Evolutionary conservation across 2,888 invertebrate genomes (phyloP), one percentile per base, ranked within the genome.

Genomic region (Pterostichus madidus): DNA sequence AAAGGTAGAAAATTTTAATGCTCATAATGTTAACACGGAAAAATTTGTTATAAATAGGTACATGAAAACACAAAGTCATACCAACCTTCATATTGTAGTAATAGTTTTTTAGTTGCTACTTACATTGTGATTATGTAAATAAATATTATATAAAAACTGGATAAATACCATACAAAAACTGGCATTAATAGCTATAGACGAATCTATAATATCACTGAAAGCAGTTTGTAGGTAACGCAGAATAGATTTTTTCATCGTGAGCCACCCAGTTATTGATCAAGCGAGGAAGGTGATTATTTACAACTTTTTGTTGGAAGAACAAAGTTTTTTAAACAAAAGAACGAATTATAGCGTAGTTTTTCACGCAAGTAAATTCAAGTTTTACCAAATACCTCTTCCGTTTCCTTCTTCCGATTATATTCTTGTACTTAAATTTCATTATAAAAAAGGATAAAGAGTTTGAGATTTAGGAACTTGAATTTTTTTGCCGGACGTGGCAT

Each of bases 311-410:
- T 39, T 56, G 7, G 56, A 17, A 17, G 56, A 56, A 13, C 17
- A 56, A 56, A 56, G 15, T 56, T 56, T 59, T 56, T 59, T 59
- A 59, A 52, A 59, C 59, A 59, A 59, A 59, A 17, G 53, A 24
- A 59, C 4, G 24, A 24, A 59, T 59, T 59, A 59, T 59, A 59
- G 59, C 24, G 59, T 7, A 59, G 59, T 59, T 59, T 24, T 11
- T n/a, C 17, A 59, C 3, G 35, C 7, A 39, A 39, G 39, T 39
- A 39, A 39, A 39, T 7, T 8, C 39, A 59, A 59, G 59, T 59
- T 31, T 59, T 24, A 8, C 24, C 24, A 11, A 59, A 59, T 17
- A 24, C 24, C 59, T 59, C 24, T 31, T 59, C 39, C 39, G 39
- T 5, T 39, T 39, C 39, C 39, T 49, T 49, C 49, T 49, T 49